These are phyloP conservation scores for Drosophila miranda DNA, from an alignment of 1,140 invertebrate genomes.

Conservation along the genomic window DNA sequence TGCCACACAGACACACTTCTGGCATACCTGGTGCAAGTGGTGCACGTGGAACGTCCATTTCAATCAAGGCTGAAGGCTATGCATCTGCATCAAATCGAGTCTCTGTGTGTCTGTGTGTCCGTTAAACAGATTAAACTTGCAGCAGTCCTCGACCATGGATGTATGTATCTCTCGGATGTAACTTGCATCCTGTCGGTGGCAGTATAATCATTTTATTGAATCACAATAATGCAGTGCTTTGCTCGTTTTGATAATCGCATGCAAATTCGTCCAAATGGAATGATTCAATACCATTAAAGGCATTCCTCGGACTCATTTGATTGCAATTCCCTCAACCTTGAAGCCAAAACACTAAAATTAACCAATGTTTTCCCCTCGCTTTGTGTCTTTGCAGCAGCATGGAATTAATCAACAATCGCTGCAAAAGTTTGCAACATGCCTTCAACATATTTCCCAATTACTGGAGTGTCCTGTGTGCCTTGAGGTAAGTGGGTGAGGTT, in stretches of 20 bases:
- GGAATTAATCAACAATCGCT: slow-evolving; percentile 82
- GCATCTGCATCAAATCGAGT: slow-evolving; percentile 1
- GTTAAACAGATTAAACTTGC: slow-evolving; percentile 43
- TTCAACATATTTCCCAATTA: slow-evolving; percentile 83
- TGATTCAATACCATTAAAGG: slow-evolving; percentile 31
- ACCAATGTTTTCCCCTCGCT: slow-evolving; percentile 9
- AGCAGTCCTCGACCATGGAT: slow-evolving; percentile 7
- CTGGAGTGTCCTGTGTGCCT: slow-evolving; percentile 83
- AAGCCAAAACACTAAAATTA: slow-evolving; percentile 14
- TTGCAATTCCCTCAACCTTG: slow-evolving; percentile 25
- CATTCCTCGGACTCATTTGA: slow-evolving; percentile 20
- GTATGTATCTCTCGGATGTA: slow-evolving; percentile 12
- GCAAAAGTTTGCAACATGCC: slow-evolving; percentile 82
- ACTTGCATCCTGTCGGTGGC: neutral
- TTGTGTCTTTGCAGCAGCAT: slow-evolving; percentile 64
- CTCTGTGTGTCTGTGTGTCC: slow-evolving; percentile 1
- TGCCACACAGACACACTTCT: neutral
- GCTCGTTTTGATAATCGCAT: slow-evolving; percentile 39
- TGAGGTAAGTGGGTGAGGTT: slow-evolving; percentile 74
- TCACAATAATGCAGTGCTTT: neutral
- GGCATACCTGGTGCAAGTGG: slow-evolving; percentile 4
- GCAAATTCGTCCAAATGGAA: slow-evolving; percentile 35
- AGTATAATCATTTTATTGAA: slow-evolving; percentile 10
- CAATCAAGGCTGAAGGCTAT: slow-evolving; percentile 51
- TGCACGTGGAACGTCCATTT: slow-evolving; percentile 44